These are phyloP conservation scores for Heteropelma amictum DNA, from an alignment of 2,888 invertebrate species.

Conservation along the genomic window DNA sequence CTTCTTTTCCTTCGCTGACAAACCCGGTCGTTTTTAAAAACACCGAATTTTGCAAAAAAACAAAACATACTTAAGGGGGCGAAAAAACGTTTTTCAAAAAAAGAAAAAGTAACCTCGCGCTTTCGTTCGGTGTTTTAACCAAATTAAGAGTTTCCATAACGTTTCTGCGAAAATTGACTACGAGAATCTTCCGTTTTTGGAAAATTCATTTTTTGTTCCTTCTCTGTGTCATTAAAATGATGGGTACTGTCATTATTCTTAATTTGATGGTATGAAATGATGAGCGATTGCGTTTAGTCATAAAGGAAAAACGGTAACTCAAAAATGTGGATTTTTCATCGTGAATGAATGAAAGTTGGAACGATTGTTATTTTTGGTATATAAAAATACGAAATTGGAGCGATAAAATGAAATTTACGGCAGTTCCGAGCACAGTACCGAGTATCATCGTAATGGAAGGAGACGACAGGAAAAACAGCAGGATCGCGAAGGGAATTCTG, in stretches of 20 bases:
- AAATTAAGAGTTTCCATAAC: background rate
- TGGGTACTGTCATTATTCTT: too few species aligned
- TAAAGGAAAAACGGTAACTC: too few species aligned
- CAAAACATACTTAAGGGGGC: too few species aligned
- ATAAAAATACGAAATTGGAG: too few species aligned
- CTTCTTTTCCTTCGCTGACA: background rate
- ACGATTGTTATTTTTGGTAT: background rate
- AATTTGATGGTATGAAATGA: too few species aligned
- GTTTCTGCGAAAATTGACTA: background rate
- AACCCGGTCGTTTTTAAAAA: background rate
- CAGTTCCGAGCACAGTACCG: constrained; percentile 64
- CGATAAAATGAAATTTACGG: constrained; percentile 7
- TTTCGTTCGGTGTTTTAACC: too few species aligned
- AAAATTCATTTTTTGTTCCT: too few species aligned
- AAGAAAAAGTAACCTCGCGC: too few species aligned
- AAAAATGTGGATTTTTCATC: background rate
- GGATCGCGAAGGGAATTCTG: constrained; percentile 63
- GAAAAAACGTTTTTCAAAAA: too few species aligned
- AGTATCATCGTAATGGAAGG: constrained; percentile 68
- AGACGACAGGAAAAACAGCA: constrained; percentile 67
- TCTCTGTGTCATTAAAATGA: too few species aligned
- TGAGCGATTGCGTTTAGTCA: too few species aligned
- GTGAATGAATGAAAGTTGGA: background rate
- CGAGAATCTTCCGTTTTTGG: too few species aligned
- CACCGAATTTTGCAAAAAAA: background rate